phyloP scores from a whole-genome alignment of 2,888 invertebrate genomes.

The Hypsopygia costalis region DNA sequence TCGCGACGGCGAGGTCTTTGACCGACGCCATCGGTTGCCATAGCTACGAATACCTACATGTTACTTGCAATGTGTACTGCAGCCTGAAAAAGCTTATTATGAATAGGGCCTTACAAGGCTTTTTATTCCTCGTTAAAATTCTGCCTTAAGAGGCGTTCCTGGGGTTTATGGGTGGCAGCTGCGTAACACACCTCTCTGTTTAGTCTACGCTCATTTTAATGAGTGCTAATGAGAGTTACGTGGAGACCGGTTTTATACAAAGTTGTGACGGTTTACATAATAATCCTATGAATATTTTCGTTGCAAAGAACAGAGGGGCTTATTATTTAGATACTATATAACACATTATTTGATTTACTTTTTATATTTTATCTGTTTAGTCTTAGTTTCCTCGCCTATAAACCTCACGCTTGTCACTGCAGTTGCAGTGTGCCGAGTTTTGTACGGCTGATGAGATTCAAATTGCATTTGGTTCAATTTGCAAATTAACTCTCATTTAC shows the following conservation, averaged over 20 bases:
- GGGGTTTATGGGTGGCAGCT: conserved; percentile 1
- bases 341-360: no score
- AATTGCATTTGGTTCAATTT: neutral
- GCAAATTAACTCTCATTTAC: neutral
- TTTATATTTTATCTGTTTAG: no score
- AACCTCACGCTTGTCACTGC: no score
- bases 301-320: no score
- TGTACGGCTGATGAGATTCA: neutral
- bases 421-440: no score
- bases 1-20: conserved; percentile 69
- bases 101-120: conserved; percentile 37
- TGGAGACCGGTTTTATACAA: neutral
- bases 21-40: conserved; percentile 65
- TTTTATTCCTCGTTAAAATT: conserved; percentile 45
- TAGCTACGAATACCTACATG: conserved; percentile 59
- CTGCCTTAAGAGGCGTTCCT: conserved; percentile 19
- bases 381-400: no score
- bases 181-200: conserved; percentile 3
- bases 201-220: conserved; percentile 4
- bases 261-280: no score
- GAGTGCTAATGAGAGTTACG: conserved; percentile 5
- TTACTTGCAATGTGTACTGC: conserved; percentile 27
- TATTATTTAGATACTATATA: no score
- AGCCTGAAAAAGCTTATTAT: conserved; percentile 52
- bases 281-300: no score